Evolutionary conservation across 2,888 invertebrate species (phyloP).

Genomic region (Beris morrisii): DNA sequence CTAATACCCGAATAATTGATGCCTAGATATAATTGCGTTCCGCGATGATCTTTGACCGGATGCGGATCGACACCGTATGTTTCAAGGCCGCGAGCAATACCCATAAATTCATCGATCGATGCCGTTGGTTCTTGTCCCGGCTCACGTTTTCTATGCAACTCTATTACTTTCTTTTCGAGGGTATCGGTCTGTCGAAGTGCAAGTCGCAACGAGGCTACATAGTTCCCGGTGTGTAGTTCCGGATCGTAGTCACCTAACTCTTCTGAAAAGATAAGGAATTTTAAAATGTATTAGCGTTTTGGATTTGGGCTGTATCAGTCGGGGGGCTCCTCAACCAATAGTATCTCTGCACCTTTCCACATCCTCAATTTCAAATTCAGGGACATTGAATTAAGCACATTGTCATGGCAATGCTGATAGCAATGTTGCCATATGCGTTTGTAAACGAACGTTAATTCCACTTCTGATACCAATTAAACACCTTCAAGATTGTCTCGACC

Average conservation of each 20-base stretch:
- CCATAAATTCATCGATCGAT: conserved; percentile 87
- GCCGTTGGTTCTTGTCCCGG: conserved; percentile 84
- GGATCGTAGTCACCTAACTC: conserved; percentile 94
- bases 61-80: conserved; percentile 98
- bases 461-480: too few species aligned
- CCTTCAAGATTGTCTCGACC: too few species aligned
- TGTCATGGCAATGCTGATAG: too few species aligned
- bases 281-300: not conserved
- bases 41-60: conserved; percentile 95
- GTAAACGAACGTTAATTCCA: too few species aligned
- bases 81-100: conserved; percentile 87
- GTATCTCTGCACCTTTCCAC: too few species aligned
- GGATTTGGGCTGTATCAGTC: not conserved
- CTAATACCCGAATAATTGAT: conserved; percentile 94
- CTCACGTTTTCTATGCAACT: conserved; percentile 84
- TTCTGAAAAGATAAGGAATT: conserved; percentile 62
- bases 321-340: too few species aligned
- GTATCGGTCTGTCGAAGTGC: conserved; percentile 89
- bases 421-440: too few species aligned
- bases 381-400: too few species aligned
- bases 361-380: too few species aligned
- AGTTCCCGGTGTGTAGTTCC: conserved; percentile 82
- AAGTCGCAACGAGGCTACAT: conserved; percentile 88
- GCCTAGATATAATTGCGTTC: conserved; percentile 88
- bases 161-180: conserved; percentile 91